Base-by-base conservation (phyloP, 1,140 invertebrate genomes). In the Eciton burchellii region DNA sequence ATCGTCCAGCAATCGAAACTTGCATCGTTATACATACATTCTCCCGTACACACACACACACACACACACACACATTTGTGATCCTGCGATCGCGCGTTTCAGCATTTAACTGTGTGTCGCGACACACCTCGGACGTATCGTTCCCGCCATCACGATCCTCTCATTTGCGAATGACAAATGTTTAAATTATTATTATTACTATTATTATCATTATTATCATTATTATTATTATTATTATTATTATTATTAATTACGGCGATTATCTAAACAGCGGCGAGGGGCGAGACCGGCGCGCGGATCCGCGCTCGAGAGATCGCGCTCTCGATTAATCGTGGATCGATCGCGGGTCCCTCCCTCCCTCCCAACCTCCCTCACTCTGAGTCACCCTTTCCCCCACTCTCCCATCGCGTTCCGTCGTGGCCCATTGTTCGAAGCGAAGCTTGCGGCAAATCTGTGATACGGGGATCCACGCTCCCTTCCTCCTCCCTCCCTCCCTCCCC, bases 391-490 rank as follows among this genome's bases (percentile, higher is more conserved):
- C n/a, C n/a, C n/a, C n/a, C n/a, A n/a, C n/a, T n/a, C n/a, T n/a
- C n/a, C n/a, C n/a, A 85, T 59, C 57, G 45, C 24, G 49, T 83
- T 57, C 57, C 73, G 89, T 89, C 81, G 89, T 89, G 86, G 88
- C 84, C 73, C 85, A 35, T 54, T 73, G 84, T 76, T 86, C 68
- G 74, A 76, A 70, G 84, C 85, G 92, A 92, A 89, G 88, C 87
- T 91, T 92, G 6, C 24, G 86, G 90, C 88, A 91, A 92, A 92
- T 92, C 92, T 94, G 93, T 94, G 92, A 94, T 94, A 94, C 93
- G 91, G 91, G 79, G 85, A 90, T 91, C 91, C 83, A 90, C 89
- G 91, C 35, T 26, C 63, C 29, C 8, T 76, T 41, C 47, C 59
- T 56, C 21, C 54, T 24, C 63, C 29, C 8, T 76, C 57, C 47